Conservation (phyloP, 2,888 invertebrate genomes). For the Archips crataeganus region DNA sequence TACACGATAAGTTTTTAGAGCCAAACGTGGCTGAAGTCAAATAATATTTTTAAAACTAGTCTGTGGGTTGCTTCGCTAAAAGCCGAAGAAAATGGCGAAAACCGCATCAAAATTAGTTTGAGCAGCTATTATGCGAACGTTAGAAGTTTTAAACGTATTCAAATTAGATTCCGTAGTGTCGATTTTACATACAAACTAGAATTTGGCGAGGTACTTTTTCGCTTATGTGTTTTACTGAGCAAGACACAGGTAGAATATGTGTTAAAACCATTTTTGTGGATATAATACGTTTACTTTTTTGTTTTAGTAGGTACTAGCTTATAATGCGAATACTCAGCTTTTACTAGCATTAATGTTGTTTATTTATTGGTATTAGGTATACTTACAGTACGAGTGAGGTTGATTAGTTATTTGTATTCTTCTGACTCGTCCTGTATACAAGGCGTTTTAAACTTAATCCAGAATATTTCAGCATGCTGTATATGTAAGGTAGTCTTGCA, state of each 20-base stretch:
- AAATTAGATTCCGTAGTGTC: slow-evolving; percentile 40
- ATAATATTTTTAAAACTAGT: no score
- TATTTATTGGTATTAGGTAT: no score
- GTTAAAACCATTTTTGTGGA: not conserved
- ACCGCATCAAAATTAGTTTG: slow-evolving; percentile 42
- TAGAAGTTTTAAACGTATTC: slow-evolving; percentile 43
- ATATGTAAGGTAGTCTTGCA: no score
- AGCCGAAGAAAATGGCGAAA: slow-evolving; percentile 39
- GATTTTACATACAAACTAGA: slow-evolving; percentile 42
- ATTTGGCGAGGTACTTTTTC: slow-evolving; percentile 16
- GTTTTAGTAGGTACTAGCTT: no score
- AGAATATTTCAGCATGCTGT: no score
- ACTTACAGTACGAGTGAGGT: no score
- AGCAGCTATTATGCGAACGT: slow-evolving; percentile 42
- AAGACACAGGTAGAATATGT: not conserved
- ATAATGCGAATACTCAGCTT: no score
- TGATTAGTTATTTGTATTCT: no score
- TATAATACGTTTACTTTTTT: not conserved
- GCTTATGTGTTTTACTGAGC: not conserved
- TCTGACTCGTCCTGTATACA: no score
- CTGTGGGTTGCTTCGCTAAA: slow-evolving; percentile 15
- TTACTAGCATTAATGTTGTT: no score
- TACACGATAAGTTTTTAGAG: not conserved
- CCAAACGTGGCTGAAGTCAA: not conserved
- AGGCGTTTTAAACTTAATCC: no score